phyloP scores from a whole-genome alignment of 1,140 invertebrate species.

The Mactra quadrangularis region DNA sequence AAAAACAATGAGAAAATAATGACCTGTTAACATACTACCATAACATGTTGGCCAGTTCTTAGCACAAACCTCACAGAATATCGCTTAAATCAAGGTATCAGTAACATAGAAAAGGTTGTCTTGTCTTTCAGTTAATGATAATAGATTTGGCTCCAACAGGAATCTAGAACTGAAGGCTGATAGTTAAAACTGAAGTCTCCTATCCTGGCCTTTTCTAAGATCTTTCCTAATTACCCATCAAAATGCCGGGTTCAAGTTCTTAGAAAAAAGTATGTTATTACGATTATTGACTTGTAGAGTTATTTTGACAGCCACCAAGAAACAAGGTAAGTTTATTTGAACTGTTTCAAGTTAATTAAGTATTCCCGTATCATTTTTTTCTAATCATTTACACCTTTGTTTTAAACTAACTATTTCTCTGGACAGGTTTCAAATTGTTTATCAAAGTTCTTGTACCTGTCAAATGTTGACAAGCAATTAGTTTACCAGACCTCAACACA shows the following conservation, averaged over 20 bases:
- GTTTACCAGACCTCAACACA: not conserved
- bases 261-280: slow-evolving; percentile 27
- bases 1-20: no score
- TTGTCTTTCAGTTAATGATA: not conserved
- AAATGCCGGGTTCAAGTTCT: slow-evolving; percentile 5
- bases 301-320: slow-evolving; percentile 37
- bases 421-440: slow-evolving; percentile 30
- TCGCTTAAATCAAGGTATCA: no score
- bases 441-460: slow-evolving; percentile 37
- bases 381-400: slow-evolving; percentile 35
- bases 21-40: no score
- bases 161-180: no score
- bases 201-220: not conserved
- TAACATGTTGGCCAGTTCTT: no score
- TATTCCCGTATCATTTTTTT: not conserved
- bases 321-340: slow-evolving; percentile 16
- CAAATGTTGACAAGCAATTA: slow-evolving; percentile 42
- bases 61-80: no score
- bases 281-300: slow-evolving; percentile 26
- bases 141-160: no score
- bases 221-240: slow-evolving; percentile 33
- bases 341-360: not conserved
- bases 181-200: no score
- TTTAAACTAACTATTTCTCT: slow-evolving; percentile 6
- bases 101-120: not conserved